phyloP scores from a whole-genome alignment of 2,113 vertebrate species.

The Melanocharis versteri region DNA sequence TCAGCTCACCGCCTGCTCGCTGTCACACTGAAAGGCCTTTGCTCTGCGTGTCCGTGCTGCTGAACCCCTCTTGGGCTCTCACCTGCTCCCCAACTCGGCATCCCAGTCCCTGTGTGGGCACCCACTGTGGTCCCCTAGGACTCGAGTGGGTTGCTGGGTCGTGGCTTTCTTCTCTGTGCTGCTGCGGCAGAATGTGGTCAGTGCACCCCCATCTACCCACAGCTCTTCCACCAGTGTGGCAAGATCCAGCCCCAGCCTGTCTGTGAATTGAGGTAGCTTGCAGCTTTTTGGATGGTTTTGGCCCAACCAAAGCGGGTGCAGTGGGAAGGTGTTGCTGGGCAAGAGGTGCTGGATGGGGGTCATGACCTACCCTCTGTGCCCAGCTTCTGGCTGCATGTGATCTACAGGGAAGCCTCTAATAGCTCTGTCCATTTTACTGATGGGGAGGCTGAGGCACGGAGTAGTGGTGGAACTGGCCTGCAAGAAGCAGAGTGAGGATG shows the following conservation, averaged over 20 bases:
- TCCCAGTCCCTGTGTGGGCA: accelerated
- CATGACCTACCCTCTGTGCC: accelerated
- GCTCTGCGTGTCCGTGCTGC: background rate
- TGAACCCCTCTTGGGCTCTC: accelerated
- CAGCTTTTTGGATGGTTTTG: background rate
- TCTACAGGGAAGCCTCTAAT: accelerated
- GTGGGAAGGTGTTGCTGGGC: background rate
- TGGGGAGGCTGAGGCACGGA: background rate
- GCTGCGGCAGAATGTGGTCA: accelerated
- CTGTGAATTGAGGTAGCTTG: background rate
- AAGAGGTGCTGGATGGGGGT: background rate
- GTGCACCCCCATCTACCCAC: accelerated
- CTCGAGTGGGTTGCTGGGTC: background rate
- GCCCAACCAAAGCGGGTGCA: accelerated
- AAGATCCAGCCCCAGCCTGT: background rate
- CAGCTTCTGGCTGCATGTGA: background rate
- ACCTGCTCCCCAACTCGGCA: background rate
- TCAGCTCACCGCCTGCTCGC: background rate
- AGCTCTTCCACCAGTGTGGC: background rate
- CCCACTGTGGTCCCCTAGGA: accelerated
- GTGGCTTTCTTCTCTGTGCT: accelerated
- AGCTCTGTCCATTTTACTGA: accelerated
- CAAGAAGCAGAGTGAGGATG: background rate
- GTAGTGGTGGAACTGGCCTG: background rate
- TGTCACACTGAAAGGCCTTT: accelerated